phyloP scores from a whole-genome alignment of 2,888 invertebrate species.

The Drosophila rellima region DNA sequence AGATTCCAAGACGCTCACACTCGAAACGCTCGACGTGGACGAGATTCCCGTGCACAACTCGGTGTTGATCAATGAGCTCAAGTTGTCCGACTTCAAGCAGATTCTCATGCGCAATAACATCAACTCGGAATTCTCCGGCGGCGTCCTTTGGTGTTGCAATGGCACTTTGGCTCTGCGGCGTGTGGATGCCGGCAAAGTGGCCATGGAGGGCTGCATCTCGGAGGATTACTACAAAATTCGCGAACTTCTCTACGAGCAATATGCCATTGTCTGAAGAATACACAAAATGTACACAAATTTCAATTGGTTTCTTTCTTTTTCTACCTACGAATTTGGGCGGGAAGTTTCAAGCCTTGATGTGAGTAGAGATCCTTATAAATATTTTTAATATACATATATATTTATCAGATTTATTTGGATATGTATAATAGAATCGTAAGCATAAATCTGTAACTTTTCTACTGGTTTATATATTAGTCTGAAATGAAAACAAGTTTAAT shows the following conservation, averaged over 20 bases:
- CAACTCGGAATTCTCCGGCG: conserved; percentile 94
- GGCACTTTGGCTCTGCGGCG: conserved; percentile 95
- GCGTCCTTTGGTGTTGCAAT: conserved; percentile 97
- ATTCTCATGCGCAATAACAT: conserved; percentile 91
- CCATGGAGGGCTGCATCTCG: conserved; percentile 96
- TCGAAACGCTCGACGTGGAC: conserved; percentile 88
- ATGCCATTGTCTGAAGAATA: conserved; percentile 93
- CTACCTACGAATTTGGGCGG: not conserved
- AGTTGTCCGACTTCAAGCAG: conserved; percentile 96
- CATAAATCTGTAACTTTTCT: no score
- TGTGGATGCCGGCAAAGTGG: conserved; percentile 96
- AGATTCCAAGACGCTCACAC: conserved; percentile 89
- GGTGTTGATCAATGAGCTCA: conserved; percentile 96
- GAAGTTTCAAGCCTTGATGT: not conserved
- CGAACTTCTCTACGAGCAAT: conserved; percentile 97
- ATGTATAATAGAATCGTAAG: no score
- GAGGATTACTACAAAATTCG: conserved; percentile 98
- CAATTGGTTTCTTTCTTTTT: not conserved
- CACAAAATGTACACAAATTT: conserved; percentile 15
- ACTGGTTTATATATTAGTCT: no score
- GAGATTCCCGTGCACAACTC: conserved; percentile 91
- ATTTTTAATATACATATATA: no score
- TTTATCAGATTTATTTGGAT: no score
- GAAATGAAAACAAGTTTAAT: no score
- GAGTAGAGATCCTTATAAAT: not conserved